Percentiles rank a stretch among this genome's conserved stretches.
phyloP scores from a whole-genome alignment of 2,888 invertebrate species.

The Coremacera marginata region DNA sequence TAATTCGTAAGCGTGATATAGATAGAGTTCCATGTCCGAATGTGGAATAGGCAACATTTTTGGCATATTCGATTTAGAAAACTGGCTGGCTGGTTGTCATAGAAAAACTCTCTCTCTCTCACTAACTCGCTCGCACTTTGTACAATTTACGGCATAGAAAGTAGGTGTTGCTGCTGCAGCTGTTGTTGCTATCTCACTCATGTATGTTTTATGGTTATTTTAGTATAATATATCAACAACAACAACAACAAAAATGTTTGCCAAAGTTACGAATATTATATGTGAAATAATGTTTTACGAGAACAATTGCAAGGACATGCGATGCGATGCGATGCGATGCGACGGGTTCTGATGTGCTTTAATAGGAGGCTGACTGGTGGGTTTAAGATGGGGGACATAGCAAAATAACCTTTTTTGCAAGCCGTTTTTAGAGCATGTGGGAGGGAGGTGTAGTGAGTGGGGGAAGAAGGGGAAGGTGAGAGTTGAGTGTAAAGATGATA shows the following conservation, averaged over 20 bases:
- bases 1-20: slow-evolving; percentile 11
- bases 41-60: slow-evolving; percentile 30
- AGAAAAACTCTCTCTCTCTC: not conserved
- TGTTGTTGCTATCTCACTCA: slow-evolving; percentile 55
- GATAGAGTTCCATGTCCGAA: not conserved
- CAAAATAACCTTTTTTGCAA: slow-evolving; percentile 19
- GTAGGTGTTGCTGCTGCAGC: slow-evolving; percentile 14
- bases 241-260: slow-evolving; percentile 60
- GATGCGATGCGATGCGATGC: slow-evolving; percentile 29
- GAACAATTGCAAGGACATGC: slow-evolving; percentile 65
- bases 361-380: not conserved
- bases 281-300: slow-evolving; percentile 59
- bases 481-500: not conserved
- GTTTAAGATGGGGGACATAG: not conserved
- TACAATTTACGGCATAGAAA: not conserved
- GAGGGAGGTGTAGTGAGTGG: slow-evolving; percentile 8
- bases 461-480: not conserved
- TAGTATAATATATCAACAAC: slow-evolving; percentile 67
- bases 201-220: slow-evolving; percentile 65
- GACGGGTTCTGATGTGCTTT: not conserved
- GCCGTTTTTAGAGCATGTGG: slow-evolving; percentile 24
- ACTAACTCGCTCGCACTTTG: slow-evolving; percentile 9
- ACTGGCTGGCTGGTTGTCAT: slow-evolving; percentile 21
- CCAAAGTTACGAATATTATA: slow-evolving; percentile 65
- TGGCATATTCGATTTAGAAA: slow-evolving; percentile 40